Evolutionary conservation across 1,140 invertebrate genomes (phyloP).

Genomic region (Triops cancriformis): DNA sequence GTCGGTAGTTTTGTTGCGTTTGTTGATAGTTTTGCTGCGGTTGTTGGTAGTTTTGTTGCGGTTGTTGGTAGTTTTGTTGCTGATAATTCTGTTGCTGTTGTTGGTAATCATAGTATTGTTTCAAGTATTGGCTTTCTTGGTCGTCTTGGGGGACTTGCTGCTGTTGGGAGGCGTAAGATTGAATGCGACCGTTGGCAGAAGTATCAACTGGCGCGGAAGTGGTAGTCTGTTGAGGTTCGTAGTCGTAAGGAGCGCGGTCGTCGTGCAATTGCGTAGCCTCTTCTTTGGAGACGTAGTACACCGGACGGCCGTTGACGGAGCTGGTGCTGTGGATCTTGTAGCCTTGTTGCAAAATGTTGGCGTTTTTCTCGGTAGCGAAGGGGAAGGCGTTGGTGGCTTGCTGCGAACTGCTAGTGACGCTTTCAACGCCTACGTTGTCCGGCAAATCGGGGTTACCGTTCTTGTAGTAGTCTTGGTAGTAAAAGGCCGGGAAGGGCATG

Average conservation of each 20-base stretch:
- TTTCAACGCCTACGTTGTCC: constrained; percentile 23
- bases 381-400: constrained; percentile 12
- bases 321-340: constrained; percentile 16
- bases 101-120: constrained; percentile 26
- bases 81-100: constrained; percentile 7
- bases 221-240: constrained; percentile 35
- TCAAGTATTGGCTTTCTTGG: constrained; percentile 23
- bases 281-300: constrained; percentile 20
- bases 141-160: constrained; percentile 30
- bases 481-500: constrained; percentile 25
- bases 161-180: constrained; percentile 21
- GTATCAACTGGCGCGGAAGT: not conserved
- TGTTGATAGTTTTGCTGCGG: constrained; percentile 20
- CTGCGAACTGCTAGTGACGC: constrained; percentile 2
- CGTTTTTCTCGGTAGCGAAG: constrained; percentile 1
- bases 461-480: constrained; percentile 25
- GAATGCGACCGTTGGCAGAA: not conserved
- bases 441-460: constrained; percentile 18
- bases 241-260: constrained; percentile 39
- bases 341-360: not conserved
- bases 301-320: constrained; percentile 48
- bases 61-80: constrained; percentile 14
- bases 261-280: constrained; percentile 36
- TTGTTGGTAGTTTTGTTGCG: constrained; percentile 21
- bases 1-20: not conserved